Conservation (phyloP, 1,140 invertebrate species). For the Drosophila burlai region DNA sequence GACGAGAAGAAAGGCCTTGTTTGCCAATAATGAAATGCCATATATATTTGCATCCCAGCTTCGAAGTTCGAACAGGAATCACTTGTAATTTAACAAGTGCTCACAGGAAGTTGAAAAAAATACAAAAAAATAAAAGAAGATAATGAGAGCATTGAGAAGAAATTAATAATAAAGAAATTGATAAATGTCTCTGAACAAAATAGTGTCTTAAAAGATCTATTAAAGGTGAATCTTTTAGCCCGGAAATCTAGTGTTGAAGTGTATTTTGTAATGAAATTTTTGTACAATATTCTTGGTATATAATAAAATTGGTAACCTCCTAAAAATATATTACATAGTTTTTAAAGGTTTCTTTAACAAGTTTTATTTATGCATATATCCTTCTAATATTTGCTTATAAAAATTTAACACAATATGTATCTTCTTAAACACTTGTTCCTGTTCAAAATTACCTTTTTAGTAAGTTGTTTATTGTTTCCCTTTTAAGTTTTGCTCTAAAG, state of each 20-base stretch:
- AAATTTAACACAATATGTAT: no score
- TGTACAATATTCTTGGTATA: neutral
- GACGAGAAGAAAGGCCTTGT: conserved; percentile 36
- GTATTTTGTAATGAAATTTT: no score
- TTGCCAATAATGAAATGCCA: conserved; percentile 54
- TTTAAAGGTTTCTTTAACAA: no score
- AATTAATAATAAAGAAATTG: neutral
- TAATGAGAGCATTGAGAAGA: neutral
- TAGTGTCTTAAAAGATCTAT: neutral
- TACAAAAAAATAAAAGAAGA: neutral
- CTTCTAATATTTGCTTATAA: no score
- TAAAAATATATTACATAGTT: no score
- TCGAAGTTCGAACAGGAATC: conserved; percentile 12
- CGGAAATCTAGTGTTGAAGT: neutral
- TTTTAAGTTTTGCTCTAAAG: no score
- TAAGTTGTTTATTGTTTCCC: no score
- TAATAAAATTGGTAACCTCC: no score
- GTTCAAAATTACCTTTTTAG: no score
- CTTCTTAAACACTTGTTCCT: no score
- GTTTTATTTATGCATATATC: no score
- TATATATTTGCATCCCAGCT: conserved; percentile 45
- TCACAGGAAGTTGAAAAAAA: neutral
- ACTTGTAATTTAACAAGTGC: conserved; percentile 11
- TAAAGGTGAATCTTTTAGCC: neutral
- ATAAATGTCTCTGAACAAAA: neutral